Conservation (phyloP, 1,140 invertebrate species). For the Eufriesea mexicana region DNA sequence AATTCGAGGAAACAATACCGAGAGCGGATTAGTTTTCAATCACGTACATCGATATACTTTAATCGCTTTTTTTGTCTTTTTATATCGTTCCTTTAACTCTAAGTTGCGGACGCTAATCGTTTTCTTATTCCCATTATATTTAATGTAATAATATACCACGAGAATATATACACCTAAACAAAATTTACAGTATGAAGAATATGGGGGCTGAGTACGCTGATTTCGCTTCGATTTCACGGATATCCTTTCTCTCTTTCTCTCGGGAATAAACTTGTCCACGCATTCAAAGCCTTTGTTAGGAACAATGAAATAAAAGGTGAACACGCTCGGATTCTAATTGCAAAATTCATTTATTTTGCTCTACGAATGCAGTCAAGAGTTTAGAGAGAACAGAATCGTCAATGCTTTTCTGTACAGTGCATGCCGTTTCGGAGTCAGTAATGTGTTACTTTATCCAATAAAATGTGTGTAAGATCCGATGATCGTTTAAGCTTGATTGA, state of each 20-base stretch:
- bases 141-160: constrained; percentile 3
- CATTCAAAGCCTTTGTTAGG: constrained; percentile 8
- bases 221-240: not conserved
- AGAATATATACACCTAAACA: constrained; percentile 41
- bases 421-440: constrained; percentile 20
- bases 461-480: constrained; percentile 34
- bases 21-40: constrained; percentile 20
- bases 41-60: constrained; percentile 37
- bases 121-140: constrained; percentile 31
- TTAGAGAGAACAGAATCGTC: constrained; percentile 50
- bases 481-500: constrained; percentile 35
- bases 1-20: constrained; percentile 33
- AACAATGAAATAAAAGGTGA: constrained; percentile 46
- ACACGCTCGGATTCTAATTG: constrained; percentile 57
- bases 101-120: constrained; percentile 44
- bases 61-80: not conserved
- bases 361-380: constrained; percentile 57
- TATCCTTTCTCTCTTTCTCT: not conserved
- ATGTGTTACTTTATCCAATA: constrained; percentile 27
- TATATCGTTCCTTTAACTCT: constrained; percentile 32
- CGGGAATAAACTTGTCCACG: not conserved
- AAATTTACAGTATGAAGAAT: constrained; percentile 38
- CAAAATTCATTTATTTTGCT: constrained; percentile 69
- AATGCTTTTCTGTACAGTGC: constrained; percentile 55
- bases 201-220: not conserved